Percentiles rank a stretch among this genome's conserved stretches.
These are phyloP conservation scores for Allophyes oxyacanthae DNA, from an alignment of 2,888 invertebrate genomes.

Conservation along the genomic window DNA sequence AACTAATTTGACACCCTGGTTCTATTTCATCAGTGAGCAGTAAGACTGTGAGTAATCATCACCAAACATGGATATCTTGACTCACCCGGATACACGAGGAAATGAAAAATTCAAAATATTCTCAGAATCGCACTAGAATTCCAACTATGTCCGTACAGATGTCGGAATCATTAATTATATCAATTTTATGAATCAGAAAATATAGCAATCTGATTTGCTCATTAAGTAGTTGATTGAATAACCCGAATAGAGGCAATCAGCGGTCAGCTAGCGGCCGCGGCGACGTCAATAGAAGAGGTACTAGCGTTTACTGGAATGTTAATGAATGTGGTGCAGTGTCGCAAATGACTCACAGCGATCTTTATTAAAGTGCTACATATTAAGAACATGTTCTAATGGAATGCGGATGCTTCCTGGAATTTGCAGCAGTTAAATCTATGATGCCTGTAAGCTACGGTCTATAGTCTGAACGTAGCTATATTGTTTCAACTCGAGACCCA, in stretches of 20 bases:
- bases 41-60: conserved; percentile 26
- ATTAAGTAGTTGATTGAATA: conserved; percentile 69
- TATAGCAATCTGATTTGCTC: conserved; percentile 60
- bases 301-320: conserved; percentile 79
- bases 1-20: conserved; percentile 2
- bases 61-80: conserved; percentile 48
- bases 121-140: conserved; percentile 61
- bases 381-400: conserved; percentile 82
- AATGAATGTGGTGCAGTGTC: conserved; percentile 81
- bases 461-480: too few relatives aligned
- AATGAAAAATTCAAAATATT: conserved; percentile 60
- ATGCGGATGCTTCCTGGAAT: conserved; percentile 84
- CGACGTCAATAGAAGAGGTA: conserved; percentile 67
- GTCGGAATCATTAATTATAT: conserved; percentile 59
- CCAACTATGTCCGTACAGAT: conserved; percentile 64
- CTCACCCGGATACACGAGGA: conserved; percentile 51
- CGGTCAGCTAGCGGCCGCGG: conserved; percentile 59
- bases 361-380: conserved; percentile 69
- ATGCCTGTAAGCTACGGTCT: conserved; percentile 35
- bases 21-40: conserved; percentile 11
- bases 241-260: conserved; percentile 64
- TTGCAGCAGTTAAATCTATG: conserved; percentile 69
- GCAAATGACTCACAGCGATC: conserved; percentile 79
- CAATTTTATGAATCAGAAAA: conserved; percentile 68
- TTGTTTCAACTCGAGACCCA: conserved; percentile 8